phyloP scores from a whole-genome alignment of 2,888 invertebrate genomes.

The Hydraecia micacea region DNA sequence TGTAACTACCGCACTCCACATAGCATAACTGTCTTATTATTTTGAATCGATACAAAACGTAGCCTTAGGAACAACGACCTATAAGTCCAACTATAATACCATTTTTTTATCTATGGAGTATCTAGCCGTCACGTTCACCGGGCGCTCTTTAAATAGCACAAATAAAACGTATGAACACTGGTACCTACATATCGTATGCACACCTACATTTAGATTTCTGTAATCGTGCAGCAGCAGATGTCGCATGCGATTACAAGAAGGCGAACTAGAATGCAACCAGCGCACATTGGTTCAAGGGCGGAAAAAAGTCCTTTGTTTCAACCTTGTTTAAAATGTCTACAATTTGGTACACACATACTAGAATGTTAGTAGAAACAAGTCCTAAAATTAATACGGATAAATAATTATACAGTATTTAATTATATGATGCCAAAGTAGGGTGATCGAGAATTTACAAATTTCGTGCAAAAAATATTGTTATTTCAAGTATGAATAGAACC shows the following conservation, averaged over 20 bases:
- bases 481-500: no score
- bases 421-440: no score
- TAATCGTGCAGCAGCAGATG: slow-evolving; percentile 16
- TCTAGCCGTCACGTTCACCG: not conserved
- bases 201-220: not conserved
- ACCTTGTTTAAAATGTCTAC: no score
- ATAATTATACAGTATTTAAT: no score
- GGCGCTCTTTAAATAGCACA: not conserved
- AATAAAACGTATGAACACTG: slow-evolving; percentile 7
- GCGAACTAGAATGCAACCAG: slow-evolving; percentile 14
- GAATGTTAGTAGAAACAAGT: no score
- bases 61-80: not conserved
- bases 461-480: no score
- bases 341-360: no score
- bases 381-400: no score
- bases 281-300: no score
- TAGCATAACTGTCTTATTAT: not conserved
- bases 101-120: not conserved
- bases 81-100: not conserved
- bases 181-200: not conserved
- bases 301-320: no score
- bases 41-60: slow-evolving; percentile 4
- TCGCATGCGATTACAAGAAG: slow-evolving; percentile 17
- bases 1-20: not conserved
- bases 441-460: no score